Evolutionary conservation across 2,888 invertebrate genomes (phyloP).

Genomic region (Carpatolechia fugitivella): DNA sequence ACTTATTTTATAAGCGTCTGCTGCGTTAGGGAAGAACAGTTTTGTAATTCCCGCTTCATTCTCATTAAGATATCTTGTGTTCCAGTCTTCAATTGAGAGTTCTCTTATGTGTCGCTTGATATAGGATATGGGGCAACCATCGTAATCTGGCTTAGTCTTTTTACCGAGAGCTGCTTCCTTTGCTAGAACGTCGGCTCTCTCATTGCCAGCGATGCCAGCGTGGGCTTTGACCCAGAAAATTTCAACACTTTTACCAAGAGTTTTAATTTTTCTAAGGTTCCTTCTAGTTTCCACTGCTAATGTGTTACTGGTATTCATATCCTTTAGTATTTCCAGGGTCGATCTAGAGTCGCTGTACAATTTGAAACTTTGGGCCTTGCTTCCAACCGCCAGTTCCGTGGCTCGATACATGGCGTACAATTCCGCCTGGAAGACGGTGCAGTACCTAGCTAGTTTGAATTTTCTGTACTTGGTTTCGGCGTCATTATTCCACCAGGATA

Average conservation of each 20-base stretch:
- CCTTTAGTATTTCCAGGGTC: background rate
- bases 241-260: background rate
- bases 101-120: background rate
- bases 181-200: background rate
- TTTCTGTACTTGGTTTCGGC: background rate
- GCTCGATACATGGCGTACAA: background rate
- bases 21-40: background rate
- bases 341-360: background rate
- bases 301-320: background rate
- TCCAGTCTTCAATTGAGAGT: background rate
- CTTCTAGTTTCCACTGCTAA: background rate
- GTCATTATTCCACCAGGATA: background rate
- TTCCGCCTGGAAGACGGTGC: background rate
- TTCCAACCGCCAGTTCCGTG: background rate
- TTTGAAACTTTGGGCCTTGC: background rate
- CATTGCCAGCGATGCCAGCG: background rate
- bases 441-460: background rate
- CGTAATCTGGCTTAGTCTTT: background rate
- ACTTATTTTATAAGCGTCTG: background rate
- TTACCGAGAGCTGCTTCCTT: background rate
- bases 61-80: background rate
- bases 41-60: background rate
- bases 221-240: background rate
- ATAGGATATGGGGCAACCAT: background rate
- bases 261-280: background rate